phyloP scores from a whole-genome alignment of 2,888 invertebrate species.

The Perdita meconis region DNA sequence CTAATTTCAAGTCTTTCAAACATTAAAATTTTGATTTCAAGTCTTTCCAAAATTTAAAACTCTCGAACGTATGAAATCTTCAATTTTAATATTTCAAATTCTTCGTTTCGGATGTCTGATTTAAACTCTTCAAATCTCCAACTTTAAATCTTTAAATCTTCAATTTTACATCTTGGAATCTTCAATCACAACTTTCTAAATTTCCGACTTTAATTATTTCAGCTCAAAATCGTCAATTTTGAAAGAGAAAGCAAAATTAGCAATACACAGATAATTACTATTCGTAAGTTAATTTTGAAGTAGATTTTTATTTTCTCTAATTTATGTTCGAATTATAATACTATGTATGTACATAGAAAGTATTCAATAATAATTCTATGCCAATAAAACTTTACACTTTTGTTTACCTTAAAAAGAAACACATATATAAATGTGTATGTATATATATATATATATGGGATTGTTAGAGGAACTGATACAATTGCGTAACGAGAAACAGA shows the following conservation, averaged over 20 bases:
- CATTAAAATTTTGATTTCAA: too few relatives aligned
- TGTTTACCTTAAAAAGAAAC: slow-evolving; percentile 43
- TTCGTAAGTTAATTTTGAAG: slow-evolving; percentile 11
- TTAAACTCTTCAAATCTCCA: too few relatives aligned
- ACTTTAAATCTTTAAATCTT: too few relatives aligned
- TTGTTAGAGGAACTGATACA: slow-evolving; percentile 63
- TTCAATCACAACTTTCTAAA: too few relatives aligned
- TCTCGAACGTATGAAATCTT: too few relatives aligned
- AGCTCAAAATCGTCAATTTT: neutral
- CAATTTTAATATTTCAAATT: too few relatives aligned
- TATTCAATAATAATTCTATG: slow-evolving; percentile 65
- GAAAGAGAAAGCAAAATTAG: neutral
- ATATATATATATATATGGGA: neutral
- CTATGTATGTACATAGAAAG: slow-evolving; percentile 71
- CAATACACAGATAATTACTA: neutral
- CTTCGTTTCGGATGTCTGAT: too few relatives aligned
- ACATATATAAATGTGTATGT: neutral
- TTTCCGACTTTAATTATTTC: neutral
- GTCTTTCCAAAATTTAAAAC: too few relatives aligned
- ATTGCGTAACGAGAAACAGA: slow-evolving; percentile 45
- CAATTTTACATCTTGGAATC: too few relatives aligned
- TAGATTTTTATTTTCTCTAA: slow-evolving; percentile 58
- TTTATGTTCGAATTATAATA: slow-evolving; percentile 69
- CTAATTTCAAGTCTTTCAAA: too few relatives aligned
- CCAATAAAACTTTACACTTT: slow-evolving; percentile 65